These are phyloP conservation scores for Falco cherrug DNA, from an alignment of 2,797 vertebrate species.

Conservation along the genomic window DNA sequence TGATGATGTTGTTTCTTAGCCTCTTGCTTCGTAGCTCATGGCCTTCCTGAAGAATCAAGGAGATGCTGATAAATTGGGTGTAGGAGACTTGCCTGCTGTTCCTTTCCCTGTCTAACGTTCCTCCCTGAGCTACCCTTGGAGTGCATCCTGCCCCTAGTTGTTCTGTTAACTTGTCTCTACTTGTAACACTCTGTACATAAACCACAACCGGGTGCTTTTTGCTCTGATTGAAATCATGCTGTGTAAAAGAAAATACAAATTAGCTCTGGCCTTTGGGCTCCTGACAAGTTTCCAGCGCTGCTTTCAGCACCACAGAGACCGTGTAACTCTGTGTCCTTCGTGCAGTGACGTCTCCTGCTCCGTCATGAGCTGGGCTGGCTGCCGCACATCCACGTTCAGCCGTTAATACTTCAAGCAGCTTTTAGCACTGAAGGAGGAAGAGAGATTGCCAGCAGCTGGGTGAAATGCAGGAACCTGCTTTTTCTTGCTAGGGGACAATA, in stretches of 20 bases:
- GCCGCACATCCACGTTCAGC: neutral
- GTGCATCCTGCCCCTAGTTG: neutral
- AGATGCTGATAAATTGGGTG: neutral
- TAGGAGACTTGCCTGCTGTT: neutral
- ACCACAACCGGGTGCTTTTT: neutral
- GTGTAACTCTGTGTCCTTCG: neutral
- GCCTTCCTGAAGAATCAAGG: neutral
- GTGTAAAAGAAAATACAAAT: slow-evolving; percentile 47
- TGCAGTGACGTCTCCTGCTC: neutral
- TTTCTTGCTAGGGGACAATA: neutral
- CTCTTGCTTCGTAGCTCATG: neutral
- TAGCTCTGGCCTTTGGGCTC: slow-evolving; percentile 7
- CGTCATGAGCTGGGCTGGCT: slow-evolving; percentile 12
- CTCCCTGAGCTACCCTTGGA: neutral
- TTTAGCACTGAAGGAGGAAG: slow-evolving; percentile 2
- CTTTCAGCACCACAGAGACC: slow-evolving; percentile 18
- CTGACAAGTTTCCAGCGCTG: neutral
- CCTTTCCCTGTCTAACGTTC: neutral
- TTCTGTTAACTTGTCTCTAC: slow-evolving; percentile 8
- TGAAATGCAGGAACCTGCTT: neutral
- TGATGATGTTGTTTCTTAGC: neutral
- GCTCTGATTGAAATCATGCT: slow-evolving; percentile 29
- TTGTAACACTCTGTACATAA: neutral
- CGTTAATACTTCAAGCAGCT: slow-evolving; percentile 34
- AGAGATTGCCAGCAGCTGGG: neutral